phyloP scores from a whole-genome alignment of 2,113 vertebrate genomes.

The Australoheros scitulus region DNA sequence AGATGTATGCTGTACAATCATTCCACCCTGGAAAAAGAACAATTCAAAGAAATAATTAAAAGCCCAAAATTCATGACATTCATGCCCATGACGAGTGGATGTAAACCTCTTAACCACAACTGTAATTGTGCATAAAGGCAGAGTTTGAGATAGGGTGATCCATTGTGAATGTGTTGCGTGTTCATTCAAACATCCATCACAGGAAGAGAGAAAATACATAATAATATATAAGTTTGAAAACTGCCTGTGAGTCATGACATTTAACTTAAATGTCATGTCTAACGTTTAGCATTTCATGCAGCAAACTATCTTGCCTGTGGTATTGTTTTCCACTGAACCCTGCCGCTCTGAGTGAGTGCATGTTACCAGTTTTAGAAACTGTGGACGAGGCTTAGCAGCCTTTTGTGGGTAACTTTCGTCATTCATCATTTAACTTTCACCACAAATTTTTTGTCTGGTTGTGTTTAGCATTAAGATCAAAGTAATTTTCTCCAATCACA shows the following conservation, averaged over 20 bases:
- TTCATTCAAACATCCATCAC: background rate
- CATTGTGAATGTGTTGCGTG: background rate
- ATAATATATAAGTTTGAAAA: slow-evolving; percentile 6
- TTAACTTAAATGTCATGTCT: slow-evolving; percentile 19
- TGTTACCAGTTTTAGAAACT: background rate
- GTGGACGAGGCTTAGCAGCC: background rate
- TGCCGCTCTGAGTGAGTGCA: background rate
- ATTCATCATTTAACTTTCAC: background rate
- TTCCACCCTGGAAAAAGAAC: background rate
- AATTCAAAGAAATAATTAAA: background rate
- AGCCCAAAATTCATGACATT: too few relatives aligned
- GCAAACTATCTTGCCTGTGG: background rate
- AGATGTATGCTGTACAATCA: background rate
- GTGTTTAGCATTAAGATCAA: slow-evolving; percentile 27
- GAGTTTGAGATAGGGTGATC: background rate
- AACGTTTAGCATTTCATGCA: background rate
- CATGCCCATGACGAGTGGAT: too few relatives aligned
- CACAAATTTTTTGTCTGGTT: slow-evolving; percentile 15
- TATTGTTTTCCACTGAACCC: background rate
- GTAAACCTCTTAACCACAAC: background rate
- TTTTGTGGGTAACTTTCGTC: background rate
- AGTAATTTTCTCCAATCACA: slow-evolving; percentile 13
- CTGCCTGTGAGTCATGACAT: background rate
- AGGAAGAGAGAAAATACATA: background rate
- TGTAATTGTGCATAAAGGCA: background rate